Base-by-base conservation (phyloP, 2,113 vertebrate genomes). In the Siniperca chuatsi region DNA sequence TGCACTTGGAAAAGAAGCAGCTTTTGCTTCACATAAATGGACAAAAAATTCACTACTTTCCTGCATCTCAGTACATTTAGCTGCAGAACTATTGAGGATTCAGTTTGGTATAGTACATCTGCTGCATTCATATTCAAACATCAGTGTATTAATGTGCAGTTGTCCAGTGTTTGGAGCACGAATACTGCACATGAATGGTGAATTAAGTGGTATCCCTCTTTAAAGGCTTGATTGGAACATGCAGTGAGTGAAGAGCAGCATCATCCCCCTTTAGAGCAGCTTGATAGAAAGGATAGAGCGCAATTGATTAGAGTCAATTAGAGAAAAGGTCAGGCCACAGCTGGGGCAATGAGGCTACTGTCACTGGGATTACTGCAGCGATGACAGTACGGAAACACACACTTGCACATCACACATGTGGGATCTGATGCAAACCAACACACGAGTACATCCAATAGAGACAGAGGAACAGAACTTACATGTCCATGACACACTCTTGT, bases 241-340 rank as follows among this genome's bases (percentile, higher is more conserved):
- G 69, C 70, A 52, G 79, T 1, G 78, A 83, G 75, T 75, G 71
- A 84, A 80, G 80, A 82, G 80, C 48, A 81, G 73, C 79, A 48
- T 65, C 55, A 48, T 74, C 44, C 54, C 77, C 78, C 55, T 78
- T 86, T 37, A 78, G 81, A 89, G 80, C 23, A 13, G 79, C 75
- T 58, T 83, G 72, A 91, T 85, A 72, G 68, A 81, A 60, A 62
- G 37, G 72, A 84, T 46, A 46, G 81, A 84, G 82, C 83, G 88
- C 87, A 66, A 94, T 93, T 93, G 92, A 93, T 92, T 91, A 70
- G 85, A 89, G 82, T 93, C 90, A 94, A 93, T 93, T 92, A 93
- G 92, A 76, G 84, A 88, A 93, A 93, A 94, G 89, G 90, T 94
- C 89, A 89, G 90, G 76, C 66, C 90, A 87, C 90, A 87, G 91